Base-by-base conservation (phyloP, 92 coral and sea anemone species). In the Hydrozoanthus gracilis region DNA sequence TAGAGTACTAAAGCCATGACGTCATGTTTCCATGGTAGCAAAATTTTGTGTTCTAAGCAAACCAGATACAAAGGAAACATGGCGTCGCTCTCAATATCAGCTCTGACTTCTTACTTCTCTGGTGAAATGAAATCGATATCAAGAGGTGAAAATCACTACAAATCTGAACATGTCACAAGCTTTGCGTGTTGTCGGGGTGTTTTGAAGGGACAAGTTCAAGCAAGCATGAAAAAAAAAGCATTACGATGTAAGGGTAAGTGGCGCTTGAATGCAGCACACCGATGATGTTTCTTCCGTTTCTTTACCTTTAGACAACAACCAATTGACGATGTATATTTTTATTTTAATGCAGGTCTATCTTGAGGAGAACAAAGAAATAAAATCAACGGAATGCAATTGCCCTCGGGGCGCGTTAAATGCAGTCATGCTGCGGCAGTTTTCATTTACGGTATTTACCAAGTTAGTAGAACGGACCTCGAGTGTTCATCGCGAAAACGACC, bases 11-110 rank as follows among this genome's bases (percentile, higher is more conserved):
- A 70, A 70, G 50, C 45, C 13, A 13, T 70, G 44, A 70, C 75
- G 75, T 70, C 75, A 70, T 50, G 75, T 70, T 70, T 20, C 48
- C 80, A 84, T 73, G 88, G 71, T 77, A 73, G 49, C 88, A 73
- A 73, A 73, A 84, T 71, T 84, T 56, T 84, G 68, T 54, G 88
- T 73, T 56, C 88, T 84, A 84, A 73, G 73, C 88, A 84, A 84
- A 84, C 75, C 44, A n/a, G n/a, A 20, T 70, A 70, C 44, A 20
- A 70, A 70, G 8, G 2, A 20, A 70, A 70, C 75, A 70, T 70
- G 75, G 75, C 75, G 50, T 35, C 75, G 75, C 75, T 70, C 45
- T 70, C 75, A 70, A 70, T 35, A 35, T 17, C 75, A 70, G 75
- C 75, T 70, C 75, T 70, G 44, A 70, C 47, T 70, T 17, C 44